phyloP scores from a whole-genome alignment of 2,888 invertebrate genomes.

The Tromatobia lineatoria region DNA sequence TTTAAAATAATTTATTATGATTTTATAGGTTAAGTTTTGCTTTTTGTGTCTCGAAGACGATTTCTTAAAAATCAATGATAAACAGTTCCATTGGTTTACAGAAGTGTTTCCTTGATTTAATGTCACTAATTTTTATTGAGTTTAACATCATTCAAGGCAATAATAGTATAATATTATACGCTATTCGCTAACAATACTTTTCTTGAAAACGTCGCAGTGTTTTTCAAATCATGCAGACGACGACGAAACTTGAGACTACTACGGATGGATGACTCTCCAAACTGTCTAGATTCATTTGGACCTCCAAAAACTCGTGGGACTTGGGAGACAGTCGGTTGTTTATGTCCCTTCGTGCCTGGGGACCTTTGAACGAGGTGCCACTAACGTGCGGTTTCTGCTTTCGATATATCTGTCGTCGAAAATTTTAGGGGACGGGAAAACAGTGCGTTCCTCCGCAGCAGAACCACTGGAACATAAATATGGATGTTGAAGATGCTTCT shows the following conservation, averaged over 20 bases:
- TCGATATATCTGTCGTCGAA: slow-evolving; percentile 24
- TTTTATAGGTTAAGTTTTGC: too few species aligned
- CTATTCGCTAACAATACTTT: slow-evolving; percentile 22
- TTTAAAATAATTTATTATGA: too few species aligned
- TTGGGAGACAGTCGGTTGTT: slow-evolving; percentile 14
- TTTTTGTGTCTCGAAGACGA: too few species aligned
- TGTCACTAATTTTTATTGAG: too few species aligned
- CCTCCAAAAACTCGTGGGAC: neutral
- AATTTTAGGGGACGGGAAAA: neutral
- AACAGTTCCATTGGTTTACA: too few species aligned
- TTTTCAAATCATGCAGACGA: neutral
- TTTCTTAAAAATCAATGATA: too few species aligned
- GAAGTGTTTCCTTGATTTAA: too few species aligned
- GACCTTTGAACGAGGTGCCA: slow-evolving; percentile 11
- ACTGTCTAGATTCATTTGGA: neutral
- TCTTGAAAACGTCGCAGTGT: neutral
- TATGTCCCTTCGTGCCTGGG: slow-evolving; percentile 2
- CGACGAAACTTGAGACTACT: neutral
- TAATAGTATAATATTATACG: too few species aligned
- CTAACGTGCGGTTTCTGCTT: slow-evolving; percentile 26
- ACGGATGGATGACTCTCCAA: neutral
- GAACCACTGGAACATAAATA: slow-evolving; percentile 8
- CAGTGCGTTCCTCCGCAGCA: too few species aligned
- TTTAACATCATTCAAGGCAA: too few species aligned
- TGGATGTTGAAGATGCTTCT: neutral